Base-by-base conservation (phyloP, 2,888 invertebrate genomes). In the Gibbula magus region DNA sequence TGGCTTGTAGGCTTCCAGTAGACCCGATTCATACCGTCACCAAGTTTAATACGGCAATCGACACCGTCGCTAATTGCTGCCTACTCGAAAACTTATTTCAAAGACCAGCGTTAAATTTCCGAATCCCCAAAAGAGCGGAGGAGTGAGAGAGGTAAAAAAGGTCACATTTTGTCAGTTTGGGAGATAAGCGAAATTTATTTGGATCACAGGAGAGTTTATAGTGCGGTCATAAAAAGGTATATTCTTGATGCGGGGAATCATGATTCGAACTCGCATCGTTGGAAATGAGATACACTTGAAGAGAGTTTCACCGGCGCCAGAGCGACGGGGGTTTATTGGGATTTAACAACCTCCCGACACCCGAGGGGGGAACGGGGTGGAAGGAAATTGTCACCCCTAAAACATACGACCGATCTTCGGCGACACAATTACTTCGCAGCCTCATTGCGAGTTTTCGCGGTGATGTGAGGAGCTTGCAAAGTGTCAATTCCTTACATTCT, bases 161-260 rank as follows among this genome's bases (percentile, higher is more conserved):
- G 70, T 70, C 70, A 70, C 29, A 70, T 70, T 32, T 70, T 70
- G 70, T 32, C 70, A 70, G 70, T 70, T 70, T 32, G 70, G 32
- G 70, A 70, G 70, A 70, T 70, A 70, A 70, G 70, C 32, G 32
- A 32, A 70, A 70, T 70, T 70, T 70, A 70, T 70, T 35, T 70
- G 39, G 70, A 70, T 70, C 70, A 70, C 32, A 32, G 32, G 39
- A 20, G 70, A 70, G 70, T 70, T 70, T 39, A 70, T 70, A 70
- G 70, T 39, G 39, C 39, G 35, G n/a, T 10, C 16, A 70, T 70
- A 70, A 35, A 70, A 70, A 70, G 70, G 70, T 70, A 70, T 70
- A 35, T 70, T 70, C 70, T 70, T 70, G 70, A 70, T 35, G 70
- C 29, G 20, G 70, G 35, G 32, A 10, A 35, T 32, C 20, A 35